A percentile compares a stretch with the other conserved stretches of the same genome.
phyloP scores from a whole-genome alignment of 2,888 invertebrate species.

The Lucinisca nassula region DNA sequence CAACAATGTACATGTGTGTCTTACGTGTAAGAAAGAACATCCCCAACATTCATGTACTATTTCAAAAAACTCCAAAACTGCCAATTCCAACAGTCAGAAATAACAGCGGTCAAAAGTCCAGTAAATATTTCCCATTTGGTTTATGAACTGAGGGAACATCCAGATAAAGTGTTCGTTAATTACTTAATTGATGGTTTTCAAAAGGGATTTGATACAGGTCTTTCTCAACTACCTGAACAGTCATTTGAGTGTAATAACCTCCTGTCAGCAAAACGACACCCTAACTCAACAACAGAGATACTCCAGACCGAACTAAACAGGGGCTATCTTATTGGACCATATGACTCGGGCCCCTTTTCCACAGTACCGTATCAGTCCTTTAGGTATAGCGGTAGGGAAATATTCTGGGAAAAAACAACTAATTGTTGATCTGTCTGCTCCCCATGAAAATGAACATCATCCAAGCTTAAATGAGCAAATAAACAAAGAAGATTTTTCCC shows the following conservation, averaged over 20 bases:
- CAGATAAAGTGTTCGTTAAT: background rate
- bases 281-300: conserved; percentile 28
- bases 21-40: conserved; percentile 7
- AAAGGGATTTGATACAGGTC: conserved; percentile 23
- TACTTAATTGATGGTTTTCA: conserved; percentile 10
- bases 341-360: conserved; percentile 32
- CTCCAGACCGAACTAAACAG: conserved; percentile 54
- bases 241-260: conserved; percentile 34
- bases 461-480: conserved; percentile 60
- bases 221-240: background rate
- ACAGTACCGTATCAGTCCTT: conserved; percentile 46
- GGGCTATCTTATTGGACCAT: conserved; percentile 60
- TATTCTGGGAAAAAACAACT: conserved; percentile 61
- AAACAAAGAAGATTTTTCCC: conserved; percentile 52
- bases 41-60: background rate
- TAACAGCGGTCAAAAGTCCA: background rate
- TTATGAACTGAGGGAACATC: conserved; percentile 7
- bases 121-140: background rate
- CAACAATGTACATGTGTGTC: background rate
- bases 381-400: conserved; percentile 60
- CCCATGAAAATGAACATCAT: conserved; percentile 55
- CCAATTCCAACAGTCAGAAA: background rate
- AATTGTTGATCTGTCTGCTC: conserved; percentile 65
- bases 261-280: conserved; percentile 44
- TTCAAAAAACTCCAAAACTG: background rate